Conservation (phyloP, 2,113 vertebrate genomes). For the Holacanthus passer region DNA sequence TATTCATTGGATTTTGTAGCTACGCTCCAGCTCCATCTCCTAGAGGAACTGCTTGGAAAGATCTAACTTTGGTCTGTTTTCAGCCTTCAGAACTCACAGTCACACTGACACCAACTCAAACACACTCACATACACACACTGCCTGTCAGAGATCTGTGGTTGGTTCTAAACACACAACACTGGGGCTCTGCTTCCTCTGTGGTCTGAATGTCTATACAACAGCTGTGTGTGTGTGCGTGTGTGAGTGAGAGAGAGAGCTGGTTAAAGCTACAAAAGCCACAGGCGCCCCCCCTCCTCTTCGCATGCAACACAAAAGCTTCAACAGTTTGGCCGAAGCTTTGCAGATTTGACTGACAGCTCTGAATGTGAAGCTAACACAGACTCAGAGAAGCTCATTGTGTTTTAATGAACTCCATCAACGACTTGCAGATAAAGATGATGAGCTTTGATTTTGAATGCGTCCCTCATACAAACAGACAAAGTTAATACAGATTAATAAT, state of each 20-base stretch:
- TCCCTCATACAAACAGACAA: not conserved
- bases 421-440: slow-evolving; percentile 43
- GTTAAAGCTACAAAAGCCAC: slow-evolving; percentile 50
- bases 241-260: not conserved
- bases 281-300: slow-evolving; percentile 12
- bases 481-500: slow-evolving; percentile 4
- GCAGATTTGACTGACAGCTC: slow-evolving; percentile 60
- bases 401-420: slow-evolving; percentile 61
- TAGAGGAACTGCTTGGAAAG: slow-evolving; percentile 39
- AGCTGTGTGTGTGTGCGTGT: slow-evolving; percentile 62
- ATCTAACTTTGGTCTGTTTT: slow-evolving; percentile 44
- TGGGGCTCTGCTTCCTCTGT: slow-evolving; percentile 73
- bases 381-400: slow-evolving; percentile 46
- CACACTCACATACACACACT: not conserved
- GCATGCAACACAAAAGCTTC: slow-evolving; percentile 55
- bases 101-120: slow-evolving; percentile 31
- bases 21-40: slow-evolving; percentile 11
- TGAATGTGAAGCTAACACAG: slow-evolving; percentile 48
- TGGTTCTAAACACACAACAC: slow-evolving; percentile 58
- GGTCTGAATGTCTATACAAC: slow-evolving; percentile 61
- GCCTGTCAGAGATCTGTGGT: slow-evolving; percentile 62
- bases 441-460: slow-evolving; percentile 46
- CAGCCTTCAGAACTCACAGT: slow-evolving; percentile 35
- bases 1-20: slow-evolving; percentile 19
- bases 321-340: slow-evolving; percentile 46